Base-by-base conservation (phyloP, 2,113 vertebrate genomes). In the Microcebus griseorufus region DNA sequence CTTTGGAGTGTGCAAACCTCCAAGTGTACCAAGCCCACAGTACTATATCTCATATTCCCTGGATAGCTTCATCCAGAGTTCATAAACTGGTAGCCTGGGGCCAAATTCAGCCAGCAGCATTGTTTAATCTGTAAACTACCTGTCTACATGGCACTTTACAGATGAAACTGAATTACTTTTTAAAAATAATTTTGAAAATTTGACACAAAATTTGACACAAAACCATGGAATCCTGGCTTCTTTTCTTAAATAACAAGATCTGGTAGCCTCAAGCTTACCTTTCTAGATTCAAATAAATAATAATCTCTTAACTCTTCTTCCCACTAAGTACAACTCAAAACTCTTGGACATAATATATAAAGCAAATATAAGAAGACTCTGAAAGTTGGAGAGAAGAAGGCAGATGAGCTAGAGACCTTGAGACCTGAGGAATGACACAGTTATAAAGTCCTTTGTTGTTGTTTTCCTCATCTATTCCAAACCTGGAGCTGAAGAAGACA, bases 181-280 rank as follows among this genome's bases (percentile, higher is more conserved):
- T 27, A 10, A 27, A 88, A 86, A 48, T 48, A 1, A n/a, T 53
- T 12, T 93, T 85, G 32, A 37, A 87, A 91, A 65, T 90, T 91
- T 86, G 58, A 90, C 27, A 89, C n/a, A 37, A 87, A 91, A 65
- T 90, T 91, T 86, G 58, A 90, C 27, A 89, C n/a, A 93, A 89
- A 97, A 45, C 23, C 76, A 23, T n/a, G 10, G 27, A 78, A 78
- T 95, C 86, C 6, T 67, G 39, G 23, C 5, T 78, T 84, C 76
- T 96, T 88, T 65, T 78, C 22, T 48, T 70, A 89, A 94, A 89
- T 8, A 60, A 72, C 11, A 75, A 88, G 10, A 65, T 20, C 10
- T 75, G 37, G 37, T 9, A 75, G n/a, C 3, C 22, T 62, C 90
- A 6, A 2, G 25, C 9, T 80, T 90, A 75, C 18, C 48, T 58